phyloP scores from a whole-genome alignment of 2,888 invertebrate species.

The Melinaea marsaeus region DNA sequence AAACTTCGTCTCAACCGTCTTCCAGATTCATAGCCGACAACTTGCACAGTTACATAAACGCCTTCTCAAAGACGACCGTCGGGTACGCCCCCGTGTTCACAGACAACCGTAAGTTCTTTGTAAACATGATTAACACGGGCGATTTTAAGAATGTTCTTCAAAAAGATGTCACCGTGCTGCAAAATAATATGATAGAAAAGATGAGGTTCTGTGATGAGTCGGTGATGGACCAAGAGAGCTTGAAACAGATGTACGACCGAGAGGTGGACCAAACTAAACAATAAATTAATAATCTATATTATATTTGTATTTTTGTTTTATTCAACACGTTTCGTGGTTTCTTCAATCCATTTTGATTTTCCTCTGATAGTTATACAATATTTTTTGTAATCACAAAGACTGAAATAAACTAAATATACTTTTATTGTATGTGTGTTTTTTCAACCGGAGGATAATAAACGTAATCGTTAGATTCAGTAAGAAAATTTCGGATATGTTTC shows the following conservation, averaged over 20 bases:
- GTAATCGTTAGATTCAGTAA: not conserved
- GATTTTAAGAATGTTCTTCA: constrained; percentile 54
- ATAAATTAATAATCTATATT: too few relatives aligned
- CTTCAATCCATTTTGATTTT: too few relatives aligned
- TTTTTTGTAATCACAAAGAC: too few relatives aligned
- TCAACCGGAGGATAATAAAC: not conserved
- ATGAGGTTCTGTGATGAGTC: constrained; percentile 54
- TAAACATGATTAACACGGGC: constrained; percentile 53
- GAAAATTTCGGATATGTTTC: constrained; percentile 6
- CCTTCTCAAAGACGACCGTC: constrained; percentile 59
- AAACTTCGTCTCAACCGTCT: too few relatives aligned
- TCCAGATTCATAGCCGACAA: constrained; percentile 52
- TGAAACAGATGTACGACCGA: constrained; percentile 53
- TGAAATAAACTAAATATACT: not conserved
- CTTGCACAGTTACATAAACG: constrained; percentile 50
- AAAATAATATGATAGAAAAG: constrained; percentile 44
- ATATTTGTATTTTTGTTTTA: too few relatives aligned
- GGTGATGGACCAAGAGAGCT: constrained; percentile 44
- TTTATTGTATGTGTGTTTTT: not conserved
- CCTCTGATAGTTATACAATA: too few relatives aligned
- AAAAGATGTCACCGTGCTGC: constrained; percentile 47
- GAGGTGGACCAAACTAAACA: too few relatives aligned
- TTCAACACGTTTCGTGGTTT: too few relatives aligned
- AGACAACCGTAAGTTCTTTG: constrained; percentile 61
- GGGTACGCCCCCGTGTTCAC: constrained; percentile 57